Evolutionary conservation across 2,797 vertebrate genomes (phyloP).

Genomic region (Microtus obscurus): DNA sequence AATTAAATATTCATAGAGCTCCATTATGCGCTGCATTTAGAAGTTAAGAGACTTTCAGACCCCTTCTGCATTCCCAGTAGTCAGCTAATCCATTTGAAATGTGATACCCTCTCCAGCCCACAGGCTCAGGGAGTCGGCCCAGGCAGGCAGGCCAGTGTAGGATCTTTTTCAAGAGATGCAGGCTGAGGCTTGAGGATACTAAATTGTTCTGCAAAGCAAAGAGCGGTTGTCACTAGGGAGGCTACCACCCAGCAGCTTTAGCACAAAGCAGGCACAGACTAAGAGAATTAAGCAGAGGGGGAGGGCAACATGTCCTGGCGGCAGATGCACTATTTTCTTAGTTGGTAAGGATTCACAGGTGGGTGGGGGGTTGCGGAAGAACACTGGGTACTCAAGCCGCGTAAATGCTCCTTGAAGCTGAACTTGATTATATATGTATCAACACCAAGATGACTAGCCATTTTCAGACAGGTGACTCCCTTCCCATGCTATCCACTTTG

Average conservation of each 20-base stretch:
- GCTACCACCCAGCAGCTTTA: constrained; percentile 29
- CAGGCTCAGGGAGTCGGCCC: constrained; percentile 49
- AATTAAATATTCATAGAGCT: constrained; percentile 87
- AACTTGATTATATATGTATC: background rate
- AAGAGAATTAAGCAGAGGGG: background rate
- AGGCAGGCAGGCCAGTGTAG: constrained; percentile 63
- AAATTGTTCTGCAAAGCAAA: constrained; percentile 70
- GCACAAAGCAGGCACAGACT: background rate
- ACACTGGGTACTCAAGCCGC: background rate
- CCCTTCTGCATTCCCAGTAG: constrained; percentile 83
- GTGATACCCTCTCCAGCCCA: constrained; percentile 80
- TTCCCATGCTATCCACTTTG: background rate
- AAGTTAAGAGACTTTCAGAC: constrained; percentile 86
- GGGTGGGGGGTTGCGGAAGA: background rate
- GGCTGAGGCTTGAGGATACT: constrained; percentile 65
- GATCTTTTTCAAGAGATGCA: constrained; percentile 69
- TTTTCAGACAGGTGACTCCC: background rate
- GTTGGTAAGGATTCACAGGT: constrained; percentile 39
- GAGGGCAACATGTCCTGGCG: background rate
- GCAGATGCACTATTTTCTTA: constrained; percentile 20
- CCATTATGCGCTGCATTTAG: constrained; percentile 85
- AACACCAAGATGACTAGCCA: background rate
- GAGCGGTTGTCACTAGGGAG: background rate
- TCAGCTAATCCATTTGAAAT: constrained; percentile 86
- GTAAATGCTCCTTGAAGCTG: constrained; percentile 26